phyloP scores from a whole-genome alignment of 2,888 invertebrate genomes.

The Malachius bipustulatus region DNA sequence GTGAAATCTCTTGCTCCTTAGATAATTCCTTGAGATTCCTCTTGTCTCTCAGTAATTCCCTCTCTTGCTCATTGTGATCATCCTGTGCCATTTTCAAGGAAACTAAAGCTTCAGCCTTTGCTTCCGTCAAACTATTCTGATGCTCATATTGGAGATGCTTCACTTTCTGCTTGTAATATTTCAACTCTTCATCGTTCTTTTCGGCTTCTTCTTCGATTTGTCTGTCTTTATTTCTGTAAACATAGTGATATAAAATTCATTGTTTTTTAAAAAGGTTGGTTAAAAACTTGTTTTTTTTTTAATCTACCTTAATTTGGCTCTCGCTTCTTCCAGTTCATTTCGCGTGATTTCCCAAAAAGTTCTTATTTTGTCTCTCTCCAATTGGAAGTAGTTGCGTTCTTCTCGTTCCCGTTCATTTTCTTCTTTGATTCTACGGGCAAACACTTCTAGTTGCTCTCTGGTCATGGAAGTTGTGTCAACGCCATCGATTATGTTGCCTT shows the following conservation, averaged over 20 bases:
- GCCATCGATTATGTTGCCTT: slow-evolving; percentile 58
- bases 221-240: slow-evolving; percentile 57
- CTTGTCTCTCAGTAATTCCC: slow-evolving; percentile 64
- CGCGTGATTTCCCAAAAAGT: slow-evolving; percentile 94
- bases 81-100: slow-evolving; percentile 75
- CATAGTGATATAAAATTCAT: no score
- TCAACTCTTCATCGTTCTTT: slow-evolving; percentile 75
- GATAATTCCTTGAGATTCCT: slow-evolving; percentile 51
- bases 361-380: slow-evolving; percentile 87
- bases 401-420: slow-evolving; percentile 90
- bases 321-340: slow-evolving; percentile 75
- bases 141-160: slow-evolving; percentile 89
- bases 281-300: no score
- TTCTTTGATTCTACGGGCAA: slow-evolving; percentile 72
- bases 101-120: slow-evolving; percentile 73
- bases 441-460: slow-evolving; percentile 83
- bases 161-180: slow-evolving; percentile 84
- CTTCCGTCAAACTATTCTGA: slow-evolving; percentile 70
- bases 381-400: slow-evolving; percentile 88
- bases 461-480: slow-evolving; percentile 87
- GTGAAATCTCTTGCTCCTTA: slow-evolving; percentile 55
- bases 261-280: no score
- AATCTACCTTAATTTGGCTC: slow-evolving; percentile 49
- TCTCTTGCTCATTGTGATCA: slow-evolving; percentile 64
- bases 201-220: slow-evolving; percentile 82